Base-by-base conservation (phyloP, 2,888 invertebrate genomes). In the Harmothoe impar region DNA sequence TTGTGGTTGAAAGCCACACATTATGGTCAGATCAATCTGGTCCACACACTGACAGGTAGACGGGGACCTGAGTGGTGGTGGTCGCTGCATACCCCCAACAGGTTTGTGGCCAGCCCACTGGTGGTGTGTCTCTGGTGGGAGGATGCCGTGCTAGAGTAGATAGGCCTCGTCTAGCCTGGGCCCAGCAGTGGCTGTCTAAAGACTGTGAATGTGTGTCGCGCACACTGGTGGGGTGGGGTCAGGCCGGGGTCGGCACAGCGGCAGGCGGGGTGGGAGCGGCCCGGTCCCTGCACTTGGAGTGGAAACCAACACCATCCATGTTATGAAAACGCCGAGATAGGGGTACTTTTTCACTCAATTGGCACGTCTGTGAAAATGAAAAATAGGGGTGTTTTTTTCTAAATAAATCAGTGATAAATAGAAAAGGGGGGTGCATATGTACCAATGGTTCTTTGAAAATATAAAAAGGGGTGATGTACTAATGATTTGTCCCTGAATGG, bases 171-270 rank as follows among this genome's bases (percentile, higher is more conserved):
- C 62, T 62, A 62, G 62, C 62, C n/a, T n/a, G 1, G 77, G 20
- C 29, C 1, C 31, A 77, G 77, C 25, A 25, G 77, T 77, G 77
- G 29, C 5, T 77, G 81, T 81, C 33, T 31, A 7, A 17, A 23
- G 35, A 33, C 35, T 33, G 81, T 81, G 81, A 81, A 81, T 81
- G 35, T 81, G 81, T 43, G 81, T 25, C 81, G 81, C 33, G 81
- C 81, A 81, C 81, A 81, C 81, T 43, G 43, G 33, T 20, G 81
- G 81, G 81, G 33, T 43, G 43, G 81, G 81, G 33, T 81, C 81
- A 81, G 81, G 81, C 25, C 43, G 43, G 81, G 81, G 81, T 77
- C 35, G 81, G 33, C 43, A 35, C 31, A 15, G 77, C 77, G n/a
- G 77, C 81, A 20, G 81, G 17, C 81, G 33, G 81, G 33, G 81